phyloP scores from a whole-genome alignment of 2,888 invertebrate species.

The Pyrrhia umbra region DNA sequence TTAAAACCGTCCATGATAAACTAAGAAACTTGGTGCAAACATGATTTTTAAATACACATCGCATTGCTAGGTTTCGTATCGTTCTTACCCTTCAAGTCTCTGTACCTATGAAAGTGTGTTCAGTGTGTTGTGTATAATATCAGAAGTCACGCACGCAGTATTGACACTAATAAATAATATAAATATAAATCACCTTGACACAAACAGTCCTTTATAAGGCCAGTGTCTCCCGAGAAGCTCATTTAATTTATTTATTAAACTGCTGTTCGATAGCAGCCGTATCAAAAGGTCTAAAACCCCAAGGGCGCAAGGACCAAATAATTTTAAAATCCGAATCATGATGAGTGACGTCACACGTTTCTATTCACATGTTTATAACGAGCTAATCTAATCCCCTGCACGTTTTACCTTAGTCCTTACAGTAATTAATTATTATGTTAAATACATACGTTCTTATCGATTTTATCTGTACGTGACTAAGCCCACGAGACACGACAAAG shows the following conservation, averaged over 20 bases:
- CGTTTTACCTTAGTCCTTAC: constrained; percentile 34
- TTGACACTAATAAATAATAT: constrained; percentile 15
- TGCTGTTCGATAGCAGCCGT: constrained; percentile 9
- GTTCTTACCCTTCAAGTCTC: neutral
- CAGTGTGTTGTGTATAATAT: neutral
- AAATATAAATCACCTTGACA: constrained; percentile 43
- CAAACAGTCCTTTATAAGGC: constrained; percentile 9
- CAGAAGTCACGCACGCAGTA: neutral
- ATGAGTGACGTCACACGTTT: neutral
- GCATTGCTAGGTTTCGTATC: no score
- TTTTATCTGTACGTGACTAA: constrained; percentile 79
- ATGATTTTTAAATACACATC: no score
- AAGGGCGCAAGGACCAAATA: neutral
- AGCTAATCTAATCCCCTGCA: constrained; percentile 29
- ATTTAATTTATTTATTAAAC: neutral
- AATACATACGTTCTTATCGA: constrained; percentile 67
- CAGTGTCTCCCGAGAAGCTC: constrained; percentile 3
- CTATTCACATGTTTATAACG: constrained; percentile 21
- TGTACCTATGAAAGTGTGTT: neutral
- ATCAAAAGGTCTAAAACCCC: neutral
- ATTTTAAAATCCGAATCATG: neutral
- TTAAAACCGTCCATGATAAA: no score
- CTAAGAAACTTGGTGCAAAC: no score
- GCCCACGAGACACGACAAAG: constrained; percentile 65
- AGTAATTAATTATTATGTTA: constrained; percentile 51